Evolutionary conservation across 2,888 invertebrate genomes (phyloP), one percentile per base, ranked within the genome.

Genomic region (Syritta pipiens): DNA sequence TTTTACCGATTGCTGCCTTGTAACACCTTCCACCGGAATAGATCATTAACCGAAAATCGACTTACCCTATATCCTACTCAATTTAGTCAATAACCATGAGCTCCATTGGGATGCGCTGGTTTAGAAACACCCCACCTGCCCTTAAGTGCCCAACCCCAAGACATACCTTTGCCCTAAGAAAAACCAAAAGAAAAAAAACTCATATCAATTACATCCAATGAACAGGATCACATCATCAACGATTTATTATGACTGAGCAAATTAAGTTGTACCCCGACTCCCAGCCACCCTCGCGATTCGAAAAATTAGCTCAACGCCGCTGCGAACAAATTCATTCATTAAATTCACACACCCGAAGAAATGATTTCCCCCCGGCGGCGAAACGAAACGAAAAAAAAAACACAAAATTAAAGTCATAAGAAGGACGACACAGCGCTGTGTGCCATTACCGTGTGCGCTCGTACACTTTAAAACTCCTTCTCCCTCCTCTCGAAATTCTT

Each of bases 281-380:
- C 57, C 42, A 69, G 10, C 30, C 35, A 32, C 44, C 44, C 14
- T 12, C 26, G 35, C 24, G 22, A 37, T 35, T 69, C 28, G 42
- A 53, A 48, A n/a, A 69, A 69, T 69, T 69, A 69, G 69, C 60
- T 37, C 26, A 26, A 60, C 42, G 12, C 12, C 32, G 19, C 20
- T 35, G n/a, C 44, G 26, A 53, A 32, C 60, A 60, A 69, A 69
- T 44, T 60, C 69, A 60, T 60, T 69, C 60, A 69, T 69, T 69
- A 60, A 60, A 51, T 69, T 35, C 35, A 44, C 51, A 69, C 60
- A 46, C 46, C 51, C 49, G 48, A 57, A 35, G 14, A 17, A 30
- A 28, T 24, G 9, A 10, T 19, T 9, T 44, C n/a, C 10, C 28
- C 4, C 12, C 17, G 7, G 6, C 12, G 17, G 17, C 17, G 37